Conservation (phyloP, 1,140 invertebrate genomes). For the Aphelenchoides fujianensis region DNA sequence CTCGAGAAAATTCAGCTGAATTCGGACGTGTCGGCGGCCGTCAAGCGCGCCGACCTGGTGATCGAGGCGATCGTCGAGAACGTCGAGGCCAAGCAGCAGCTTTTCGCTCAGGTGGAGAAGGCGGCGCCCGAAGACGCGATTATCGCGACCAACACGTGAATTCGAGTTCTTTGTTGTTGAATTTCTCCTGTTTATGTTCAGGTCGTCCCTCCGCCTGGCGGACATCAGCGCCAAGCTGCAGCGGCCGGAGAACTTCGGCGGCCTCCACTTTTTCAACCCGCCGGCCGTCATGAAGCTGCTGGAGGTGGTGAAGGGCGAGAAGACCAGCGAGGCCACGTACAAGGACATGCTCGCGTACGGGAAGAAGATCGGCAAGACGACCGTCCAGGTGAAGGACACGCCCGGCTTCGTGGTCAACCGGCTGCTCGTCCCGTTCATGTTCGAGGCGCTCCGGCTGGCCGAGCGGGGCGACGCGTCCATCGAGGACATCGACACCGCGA, state of each 20-base stretch:
- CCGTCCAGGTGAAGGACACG: slow-evolving; percentile 71
- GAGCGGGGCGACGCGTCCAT: slow-evolving; percentile 71
- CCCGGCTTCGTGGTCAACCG: slow-evolving; percentile 81
- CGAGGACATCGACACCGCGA: slow-evolving; percentile 66
- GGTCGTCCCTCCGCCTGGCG: slow-evolving; percentile 78
- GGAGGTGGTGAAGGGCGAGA: slow-evolving; percentile 66
- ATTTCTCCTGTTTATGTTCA: slow-evolving; percentile 69
- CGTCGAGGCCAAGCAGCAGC: slow-evolving; percentile 57
- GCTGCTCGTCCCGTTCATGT: slow-evolving; percentile 74
- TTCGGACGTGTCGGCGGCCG: slow-evolving; percentile 67
- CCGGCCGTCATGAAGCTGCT: slow-evolving; percentile 84
- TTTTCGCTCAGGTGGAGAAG: slow-evolving; percentile 56
- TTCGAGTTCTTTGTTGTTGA: neutral
- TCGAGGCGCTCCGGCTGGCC: slow-evolving; percentile 74
- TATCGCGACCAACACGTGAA: neutral
- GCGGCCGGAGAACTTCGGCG: slow-evolving; percentile 71
- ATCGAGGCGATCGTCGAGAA: slow-evolving; percentile 63
- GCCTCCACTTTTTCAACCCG: slow-evolving; percentile 87
- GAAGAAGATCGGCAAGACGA: slow-evolving; percentile 74
- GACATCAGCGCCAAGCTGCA: slow-evolving; percentile 72
- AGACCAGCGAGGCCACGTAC: slow-evolving; percentile 76
- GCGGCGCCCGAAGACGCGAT: slow-evolving; percentile 13
- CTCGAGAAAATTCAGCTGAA: slow-evolving; percentile 77
- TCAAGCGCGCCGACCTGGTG: slow-evolving; percentile 61
- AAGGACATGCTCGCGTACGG: slow-evolving; percentile 74